These are phyloP conservation scores for Apocrypta bakeri DNA, from an alignment of 1,140 invertebrate species.

Conservation along the genomic window DNA sequence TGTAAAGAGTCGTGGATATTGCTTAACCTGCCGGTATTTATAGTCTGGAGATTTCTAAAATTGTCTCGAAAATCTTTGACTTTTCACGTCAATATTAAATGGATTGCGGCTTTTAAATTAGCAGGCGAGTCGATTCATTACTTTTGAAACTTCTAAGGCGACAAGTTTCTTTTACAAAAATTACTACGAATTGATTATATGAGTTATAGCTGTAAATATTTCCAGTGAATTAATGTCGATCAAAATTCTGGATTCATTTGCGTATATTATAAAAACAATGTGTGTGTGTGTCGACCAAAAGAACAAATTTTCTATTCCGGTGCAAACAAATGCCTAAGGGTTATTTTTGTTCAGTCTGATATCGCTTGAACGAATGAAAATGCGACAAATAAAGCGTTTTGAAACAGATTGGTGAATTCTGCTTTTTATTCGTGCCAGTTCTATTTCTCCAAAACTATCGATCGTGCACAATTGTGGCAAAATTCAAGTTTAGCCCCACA, in stretches of 20 bases:
- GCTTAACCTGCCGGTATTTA: no score
- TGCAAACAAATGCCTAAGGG: conserved; percentile 34
- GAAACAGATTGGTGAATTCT: conserved; percentile 11
- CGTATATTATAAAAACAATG: background rate
- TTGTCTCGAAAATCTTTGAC: no score
- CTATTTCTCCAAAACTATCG: background rate
- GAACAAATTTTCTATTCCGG: conserved; percentile 10
- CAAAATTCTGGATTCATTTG: conserved; percentile 17
- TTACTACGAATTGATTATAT: no score
- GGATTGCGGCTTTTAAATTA: no score
- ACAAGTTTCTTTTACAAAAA: no score
- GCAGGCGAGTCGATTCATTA: no score
- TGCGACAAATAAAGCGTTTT: conserved; percentile 43
- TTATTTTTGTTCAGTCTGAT: conserved; percentile 47
- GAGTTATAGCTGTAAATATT: conserved; percentile 41
- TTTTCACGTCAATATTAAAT: no score
- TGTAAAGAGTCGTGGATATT: no score
- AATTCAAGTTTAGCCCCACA: no score
- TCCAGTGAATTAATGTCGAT: background rate
- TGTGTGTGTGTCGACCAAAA: background rate
- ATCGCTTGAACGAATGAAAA: conserved; percentile 37
- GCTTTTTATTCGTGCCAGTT: background rate
- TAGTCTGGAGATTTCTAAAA: no score
- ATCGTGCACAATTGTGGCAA: no score
- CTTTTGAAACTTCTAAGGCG: no score